Evolutionary conservation across 2,888 invertebrate species (phyloP), one percentile per base, ranked within the genome.

Genomic region (Troglohyphantes excavatus): DNA sequence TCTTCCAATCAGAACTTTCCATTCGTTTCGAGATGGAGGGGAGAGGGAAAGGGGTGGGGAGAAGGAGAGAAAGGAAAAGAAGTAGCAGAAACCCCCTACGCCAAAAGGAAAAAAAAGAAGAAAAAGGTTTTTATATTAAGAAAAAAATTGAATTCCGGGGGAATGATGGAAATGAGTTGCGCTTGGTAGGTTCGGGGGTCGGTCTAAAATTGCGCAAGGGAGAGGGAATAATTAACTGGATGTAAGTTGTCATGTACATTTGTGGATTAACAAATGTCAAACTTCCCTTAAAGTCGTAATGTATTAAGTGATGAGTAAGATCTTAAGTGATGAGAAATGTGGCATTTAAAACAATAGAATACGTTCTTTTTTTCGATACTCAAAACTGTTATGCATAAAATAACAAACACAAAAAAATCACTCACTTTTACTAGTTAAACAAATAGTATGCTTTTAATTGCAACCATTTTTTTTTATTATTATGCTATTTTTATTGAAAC

Each of bases 1-100:
- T 89, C 87, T 88, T 68, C 88, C 82, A 89, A 89, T 89, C 88
- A 89, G 88, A 89, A 82, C 76, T 89, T 89, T 89, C 88, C 88
- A 89, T 89, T 89, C 81, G 82, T 73, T 89, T 82, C 65, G 59
- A 53, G 53, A 46, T 11, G 27, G 23, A 73, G 53, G 43, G 39
- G 3, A 13, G 39, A 13, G 13, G 39, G 39, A 13, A 13, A 39
- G 26, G 39, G 39, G 39, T 11, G 39, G 39, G 39, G 39, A 39
- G 26, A 53, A 46, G 23, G 19, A 19, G 75, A 78, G 43, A 78
- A 65, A 78, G 78, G 78, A 78, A 78, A 68, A 68, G 72, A 63
- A 83, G 81, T 81, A 29, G 65, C 83, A 83, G 29, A 61, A 72
- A 73, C 72, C 82, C 53, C 73, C 83, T 59, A 33, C 68, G n/a